Base-by-base conservation (phyloP, 2,888 invertebrate species). In the Abrostola triplasia region DNA sequence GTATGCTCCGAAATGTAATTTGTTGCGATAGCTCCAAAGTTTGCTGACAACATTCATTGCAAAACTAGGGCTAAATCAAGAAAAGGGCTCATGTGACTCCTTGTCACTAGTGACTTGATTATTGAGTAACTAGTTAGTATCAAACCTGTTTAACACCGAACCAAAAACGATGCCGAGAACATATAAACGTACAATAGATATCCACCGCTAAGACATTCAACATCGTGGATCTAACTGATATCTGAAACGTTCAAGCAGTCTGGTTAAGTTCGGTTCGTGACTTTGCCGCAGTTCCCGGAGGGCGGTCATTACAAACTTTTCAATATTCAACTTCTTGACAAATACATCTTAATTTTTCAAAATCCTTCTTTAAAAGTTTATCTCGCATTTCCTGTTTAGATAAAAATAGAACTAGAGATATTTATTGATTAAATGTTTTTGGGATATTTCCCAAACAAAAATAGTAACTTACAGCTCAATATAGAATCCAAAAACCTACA, bases 271-370 rank as follows among this genome's bases (percentile, higher is more conserved):
- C 51, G 44, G 35, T 44, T 42, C 57, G 48, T 58, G 76, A 60
- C 57, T 71, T 55, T 65, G 35, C 37, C 66, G n/a, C 38, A 35
- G 10, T 52, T 47, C 24, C 44, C 48, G 11, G 0, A 11, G 12
- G 49, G 11, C 53, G 13, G 54, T 76, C 76, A 76, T 72, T 71
- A 76, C 58, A 72, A 76, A 71, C 54, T 76, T 64, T 63, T 58
- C 59, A 37, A 72, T 71, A 70, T 53, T 65, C 55, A 37, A 58
- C 57, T 48, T 48, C 36, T 48, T 56, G 44, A 47, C 10, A 56
- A 53, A 47, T 42, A 37, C 12, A 40, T 48, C 24, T 65, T 55
- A 41, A 58, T 71, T 71, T 60, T 65, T 58, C 10, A 41, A 38
- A 58, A 58, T 59, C 44, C 48, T 40, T 44, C 53, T 54, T 54